Evolutionary conservation across 2,113 vertebrate species (phyloP), one percentile per base, ranked within the genome.

Genomic region (Chroicocephalus ridibundus): DNA sequence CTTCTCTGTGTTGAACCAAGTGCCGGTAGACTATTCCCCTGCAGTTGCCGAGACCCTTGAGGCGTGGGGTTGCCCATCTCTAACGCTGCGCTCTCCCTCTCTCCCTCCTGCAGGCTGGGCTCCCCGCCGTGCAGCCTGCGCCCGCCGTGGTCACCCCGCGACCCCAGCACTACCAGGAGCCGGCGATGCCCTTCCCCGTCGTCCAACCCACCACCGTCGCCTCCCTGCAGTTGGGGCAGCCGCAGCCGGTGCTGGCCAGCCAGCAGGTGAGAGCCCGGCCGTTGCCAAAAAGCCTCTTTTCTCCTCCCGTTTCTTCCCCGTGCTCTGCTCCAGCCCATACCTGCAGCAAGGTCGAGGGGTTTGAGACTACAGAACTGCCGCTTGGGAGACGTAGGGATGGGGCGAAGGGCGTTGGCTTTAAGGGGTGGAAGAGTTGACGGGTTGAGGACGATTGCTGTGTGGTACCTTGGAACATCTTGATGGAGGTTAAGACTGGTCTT

Each of bases 221-320:
- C 60, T 82, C 98, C 2, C 77, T 96, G 22, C 98, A 94, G 1
- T 79, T 96, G 20, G 98, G 94, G 38, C 97, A 96, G 68, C 83
- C 95, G 3, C 97, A 97, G 21, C 92, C 98, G 0, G 81, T 91
- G 17, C 95, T 98, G 84, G 61, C 96, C 0, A 17, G 94, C 71
- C 99, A 99, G 93, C 98, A 99, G 98, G 99, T 99, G 77, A 98
- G 98, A 65, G 36, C 27, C 31, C 19, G 18, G 55, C 64, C 10
- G 12, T 64, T 60, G 32, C 86, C 3, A 0, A 4, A 2, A 22
- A 27, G 2, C 1, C 0, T 3, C 4, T 68, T 68, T 55, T 17
- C 34, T 46, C 6, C 1, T 13, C 27, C 27, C 1, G 0, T 10
- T 51, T 60, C 27, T n/a, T 31, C 7, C 24, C 15, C 0, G 0